Percentiles rank a stretch among this genome's conserved stretches.
Conservation (phyloP, 2,797 vertebrate genomes). For the Oryzias dopingdopingensis region DNA sequence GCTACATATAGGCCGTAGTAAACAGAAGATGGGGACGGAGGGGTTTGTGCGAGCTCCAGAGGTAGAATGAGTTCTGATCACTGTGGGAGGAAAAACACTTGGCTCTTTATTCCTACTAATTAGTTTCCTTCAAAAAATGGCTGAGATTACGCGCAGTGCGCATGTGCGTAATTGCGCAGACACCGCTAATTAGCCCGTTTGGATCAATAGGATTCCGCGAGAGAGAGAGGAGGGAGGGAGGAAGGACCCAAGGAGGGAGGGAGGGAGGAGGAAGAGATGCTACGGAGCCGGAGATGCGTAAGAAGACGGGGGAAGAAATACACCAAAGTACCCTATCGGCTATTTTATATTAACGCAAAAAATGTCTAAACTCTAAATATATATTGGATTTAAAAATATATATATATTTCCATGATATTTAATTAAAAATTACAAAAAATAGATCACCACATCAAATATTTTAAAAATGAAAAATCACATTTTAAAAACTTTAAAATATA, state of each 20-base stretch:
- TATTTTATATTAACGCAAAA: conserved; percentile 10
- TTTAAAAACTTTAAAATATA: too few relatives aligned
- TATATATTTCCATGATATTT: too few relatives aligned
- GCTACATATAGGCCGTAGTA: conserved; percentile 76
- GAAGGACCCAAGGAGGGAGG: background rate
- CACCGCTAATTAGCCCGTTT: conserved; percentile 79
- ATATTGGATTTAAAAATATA: too few relatives aligned
- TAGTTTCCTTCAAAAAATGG: conserved; percentile 82
- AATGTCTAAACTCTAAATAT: too few relatives aligned
- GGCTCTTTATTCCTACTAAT: conserved; percentile 82
- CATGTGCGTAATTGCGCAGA: conserved; percentile 81
- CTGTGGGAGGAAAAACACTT: conserved; percentile 77
- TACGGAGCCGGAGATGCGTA: conserved; percentile 26
- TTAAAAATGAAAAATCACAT: too few relatives aligned
- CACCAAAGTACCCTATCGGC: conserved; percentile 26
- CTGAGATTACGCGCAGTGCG: conserved; percentile 76
- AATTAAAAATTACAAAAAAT: too few relatives aligned
- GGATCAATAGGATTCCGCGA: conserved; percentile 80
- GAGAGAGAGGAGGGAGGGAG: conserved; percentile 44
- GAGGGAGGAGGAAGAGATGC: conserved; percentile 38
- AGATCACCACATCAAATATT: too few relatives aligned
- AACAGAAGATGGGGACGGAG: conserved; percentile 74
- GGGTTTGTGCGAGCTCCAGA: conserved; percentile 77
- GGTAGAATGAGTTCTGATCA: conserved; percentile 81
- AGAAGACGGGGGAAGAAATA: conserved; percentile 38